Evolutionary conservation across 2,797 vertebrate species (phyloP), one percentile per base, ranked within the genome.

Genomic region (Gymnocypris eckloni): DNA sequence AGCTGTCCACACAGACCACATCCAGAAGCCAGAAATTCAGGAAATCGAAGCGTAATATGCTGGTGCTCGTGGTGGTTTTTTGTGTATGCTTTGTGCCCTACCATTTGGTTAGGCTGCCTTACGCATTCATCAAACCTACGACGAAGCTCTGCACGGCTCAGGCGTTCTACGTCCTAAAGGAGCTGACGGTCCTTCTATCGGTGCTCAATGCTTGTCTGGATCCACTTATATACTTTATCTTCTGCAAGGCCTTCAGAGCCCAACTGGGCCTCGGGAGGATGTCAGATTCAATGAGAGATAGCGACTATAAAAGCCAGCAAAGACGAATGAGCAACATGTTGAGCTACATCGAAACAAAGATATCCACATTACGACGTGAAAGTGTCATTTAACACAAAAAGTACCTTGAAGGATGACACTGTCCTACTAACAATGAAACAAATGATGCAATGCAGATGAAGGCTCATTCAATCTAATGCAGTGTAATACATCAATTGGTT

Each of bases 21-120:
- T 22, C 79, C 2, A 16, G 81, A 43, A 88, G 86, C 81, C 86
- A 6, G 12, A 94, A 90, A 77, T 92, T 95, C 0, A 39, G 18
- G 69, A 92, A 79, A 77, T 92, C 93, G 0, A 93, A 92, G 45
- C 89, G 93, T 28, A 95, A 95, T 90, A 95, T 95, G 92, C 16
- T 87, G 33, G 91, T 94, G 1, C 91, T 95, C 80, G 92, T 95
- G 66, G 37, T 61, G 7, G 91, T 95, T 43, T 96, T 96, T 89
- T 92, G 91, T 59, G n/a, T 95, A 0, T 96, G 94, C 81, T 95
- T 95, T 0, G 89, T 95, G 4, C 94, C 95, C 0, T 95, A 95
- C 89, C 95, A 95, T 89, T 70, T 94, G 72, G 84, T 95, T 0
- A 93, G 94, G 7, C 77, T 95, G 0, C 94, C 93, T 52, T 95